Evolutionary conservation across 2,113 vertebrate genomes (phyloP), one percentile per base, ranked within the genome.

Genomic region (Lasiurus borealis): DNA sequence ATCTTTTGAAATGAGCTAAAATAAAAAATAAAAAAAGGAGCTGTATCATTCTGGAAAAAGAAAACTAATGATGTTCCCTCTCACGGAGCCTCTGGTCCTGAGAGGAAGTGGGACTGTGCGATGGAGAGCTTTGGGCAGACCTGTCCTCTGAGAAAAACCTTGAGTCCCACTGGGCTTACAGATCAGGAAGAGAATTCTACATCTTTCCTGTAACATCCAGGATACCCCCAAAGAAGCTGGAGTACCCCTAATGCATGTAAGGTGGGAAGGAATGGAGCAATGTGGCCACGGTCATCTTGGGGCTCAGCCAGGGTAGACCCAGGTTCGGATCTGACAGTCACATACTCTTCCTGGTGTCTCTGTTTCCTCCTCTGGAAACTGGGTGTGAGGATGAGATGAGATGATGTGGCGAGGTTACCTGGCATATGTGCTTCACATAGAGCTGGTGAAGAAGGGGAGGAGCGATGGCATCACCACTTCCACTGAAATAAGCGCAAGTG

Each of bases 1-100:
- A 36, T 15, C 36, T 44, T 92, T 84, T 84, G 25, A 82, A 88
- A 88, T 85, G 66, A 92, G 19, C 29, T 66, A n/a, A 82, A 69
- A 77, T 29, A 10, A 85, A n/a, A 82, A 54, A 57, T 54, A 21
- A 68, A 82, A 29, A 13, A n/a, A 13, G 85, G 6, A 68, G 1
- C 1, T 75, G 2, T 52, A 5, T 72, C 27, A 4, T 88, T 85
- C 44, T 72, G 13, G 4, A 14, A n/a, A n/a, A 82, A 54, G 59
- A 69, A 81, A 81, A 95, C 23, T 7, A 82, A 21, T 31, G 9
- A 76, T n/a, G 52, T 16, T 29, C 10, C 19, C 9, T 9, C 13
- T 4, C 1, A 80, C 21, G 85, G 46, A 82, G 3, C 78, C 5
- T 72, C 40, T 76, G 29, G 11, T 77, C 29, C 19, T 73, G 6